Evolutionary conservation across 2,888 invertebrate species (phyloP).

Genomic region (Dione vanillae): DNA sequence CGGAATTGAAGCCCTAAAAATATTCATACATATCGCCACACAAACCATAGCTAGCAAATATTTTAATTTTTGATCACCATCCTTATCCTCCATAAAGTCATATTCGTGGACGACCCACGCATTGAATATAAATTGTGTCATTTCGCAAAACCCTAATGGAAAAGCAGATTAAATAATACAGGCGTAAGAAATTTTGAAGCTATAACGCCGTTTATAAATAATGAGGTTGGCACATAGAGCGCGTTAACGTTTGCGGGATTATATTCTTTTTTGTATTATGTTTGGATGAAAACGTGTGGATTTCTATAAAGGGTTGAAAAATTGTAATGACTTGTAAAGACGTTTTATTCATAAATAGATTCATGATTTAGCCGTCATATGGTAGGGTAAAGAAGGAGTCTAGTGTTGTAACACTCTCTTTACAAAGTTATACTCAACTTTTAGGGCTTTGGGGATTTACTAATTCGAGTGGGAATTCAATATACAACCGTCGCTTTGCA

Average conservation of each 20-base stretch:
- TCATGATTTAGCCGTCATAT: too few relatives aligned
- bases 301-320: too few relatives aligned
- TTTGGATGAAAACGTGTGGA: too few relatives aligned
- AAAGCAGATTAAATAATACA: slow-evolving; percentile 83
- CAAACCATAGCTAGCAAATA: slow-evolving; percentile 27
- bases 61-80: slow-evolving; percentile 67
- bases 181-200: slow-evolving; percentile 78
- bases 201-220: slow-evolving; percentile 80
- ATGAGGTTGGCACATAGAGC: slow-evolving; percentile 72
- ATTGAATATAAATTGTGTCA: slow-evolving; percentile 81
- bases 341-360: too few relatives aligned
- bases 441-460: too few relatives aligned
- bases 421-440: too few relatives aligned
- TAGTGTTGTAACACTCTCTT: too few relatives aligned
- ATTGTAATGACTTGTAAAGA: too few relatives aligned
- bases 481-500: too few relatives aligned
- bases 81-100: slow-evolving; percentile 76
- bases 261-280: not conserved
- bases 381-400: too few relatives aligned
- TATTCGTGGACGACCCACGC: slow-evolving; percentile 65
- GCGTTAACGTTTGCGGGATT: slow-evolving; percentile 39
- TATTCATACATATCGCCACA: slow-evolving; percentile 3
- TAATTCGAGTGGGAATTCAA: too few relatives aligned
- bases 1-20: not conserved
- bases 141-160: slow-evolving; percentile 81